Base-by-base conservation (phyloP, 2,888 invertebrate species). In the Andrena flavipes region DNA sequence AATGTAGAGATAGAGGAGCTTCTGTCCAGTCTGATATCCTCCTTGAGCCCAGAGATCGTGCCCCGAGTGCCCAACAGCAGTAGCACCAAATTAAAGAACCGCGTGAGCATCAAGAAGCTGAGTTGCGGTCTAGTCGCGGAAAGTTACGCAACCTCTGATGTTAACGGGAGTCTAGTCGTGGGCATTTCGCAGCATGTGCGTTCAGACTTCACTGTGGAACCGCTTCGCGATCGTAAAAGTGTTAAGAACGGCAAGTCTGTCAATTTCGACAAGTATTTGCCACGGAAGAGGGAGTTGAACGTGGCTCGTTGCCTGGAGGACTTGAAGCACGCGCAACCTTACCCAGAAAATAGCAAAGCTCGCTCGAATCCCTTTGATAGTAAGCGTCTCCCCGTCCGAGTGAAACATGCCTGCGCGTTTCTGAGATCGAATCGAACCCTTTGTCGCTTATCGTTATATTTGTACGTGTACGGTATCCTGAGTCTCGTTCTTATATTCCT, bases 391-490 rank as follows among this genome's bases (percentile, higher is more conserved):
- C 62, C 16, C 1, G 8, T 64, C 1, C 82, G 62, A 56, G 26
- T 88, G 5, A 80, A 73, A 20, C 68, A 84, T 4, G 62, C 74
- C 16, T 81, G 80, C 26, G 69, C 77, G 7, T 91, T 92, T 29
- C n/a, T 91, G 1, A 87, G 71, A 48, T 85, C 87, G 2, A 91
- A 91, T 64, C 82, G 88, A 76, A 83, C 83, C 0, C 84, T 92
- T 26, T 92, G 90, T 79, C 88, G 85, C 33, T 80, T 92, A 13
- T 91, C 90, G 0, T 80, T 92, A 59, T 92, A 92, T 69, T 80
- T 92, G 59, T 92, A 92, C 72, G 73, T 87, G 10, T 92, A 91
- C 69, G 90, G 91, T 59, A 75, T 91, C 70, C 76, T 92, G 16
- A 90, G 89, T 85, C 71, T 92, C 8, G 74, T 89, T 49, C 67